Conservation (phyloP, 2,797 vertebrate genomes). For the Vespertilio murinus region DNA sequence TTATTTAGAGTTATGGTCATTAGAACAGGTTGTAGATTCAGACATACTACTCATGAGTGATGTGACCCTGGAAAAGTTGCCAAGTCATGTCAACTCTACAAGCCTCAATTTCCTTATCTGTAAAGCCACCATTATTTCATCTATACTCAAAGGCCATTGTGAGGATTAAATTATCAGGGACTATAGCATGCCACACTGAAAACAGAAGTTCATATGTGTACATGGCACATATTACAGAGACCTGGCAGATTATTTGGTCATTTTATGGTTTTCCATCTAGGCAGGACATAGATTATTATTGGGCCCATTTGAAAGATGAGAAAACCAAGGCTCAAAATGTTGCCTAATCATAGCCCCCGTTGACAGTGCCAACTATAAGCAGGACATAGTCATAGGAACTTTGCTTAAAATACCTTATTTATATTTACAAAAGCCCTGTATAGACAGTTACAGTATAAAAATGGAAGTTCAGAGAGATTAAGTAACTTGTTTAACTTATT, state of each 20-base stretch:
- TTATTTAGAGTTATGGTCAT: background rate
- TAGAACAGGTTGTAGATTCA: background rate
- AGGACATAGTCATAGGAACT: background rate
- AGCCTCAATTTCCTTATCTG: background rate
- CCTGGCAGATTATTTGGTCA: background rate
- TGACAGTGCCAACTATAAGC: background rate
- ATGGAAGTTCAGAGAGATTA: background rate
- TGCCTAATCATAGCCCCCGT: background rate
- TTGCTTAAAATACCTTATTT: background rate
- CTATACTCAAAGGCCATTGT: background rate
- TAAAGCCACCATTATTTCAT: background rate
- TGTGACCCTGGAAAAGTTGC: background rate
- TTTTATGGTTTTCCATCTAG: background rate
- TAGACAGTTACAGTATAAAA: background rate
- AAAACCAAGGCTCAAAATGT: background rate
- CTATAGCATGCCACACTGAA: background rate
- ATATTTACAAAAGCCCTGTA: background rate
- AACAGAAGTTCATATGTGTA: background rate
- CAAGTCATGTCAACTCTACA: background rate
- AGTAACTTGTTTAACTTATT: background rate
- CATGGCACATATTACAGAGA: background rate
- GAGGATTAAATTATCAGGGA: background rate
- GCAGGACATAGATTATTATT: background rate
- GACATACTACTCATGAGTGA: accelerated
- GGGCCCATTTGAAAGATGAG: background rate